Evolutionary conservation across 2,797 vertebrate genomes (phyloP), one percentile per base, ranked within the genome.

Genomic region (Neoniphon sammara): DNA sequence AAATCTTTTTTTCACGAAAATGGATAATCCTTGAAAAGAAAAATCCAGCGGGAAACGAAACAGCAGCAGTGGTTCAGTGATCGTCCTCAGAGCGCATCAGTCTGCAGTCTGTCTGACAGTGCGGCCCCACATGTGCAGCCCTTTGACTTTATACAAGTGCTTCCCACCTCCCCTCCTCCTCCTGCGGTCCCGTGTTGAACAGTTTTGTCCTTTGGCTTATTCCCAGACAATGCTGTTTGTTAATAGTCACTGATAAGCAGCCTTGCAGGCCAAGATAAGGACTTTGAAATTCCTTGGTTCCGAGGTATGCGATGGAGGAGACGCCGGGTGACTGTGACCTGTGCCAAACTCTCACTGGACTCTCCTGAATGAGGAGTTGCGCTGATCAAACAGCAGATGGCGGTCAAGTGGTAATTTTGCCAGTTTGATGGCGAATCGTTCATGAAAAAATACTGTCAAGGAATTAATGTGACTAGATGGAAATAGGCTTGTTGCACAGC

Each of bases 191-290:
- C 81, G 86, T 90, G 94, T 95, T 46, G 94, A 95, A 93, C 94
- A 93, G 90, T 90, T 81, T 83, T 91, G 78, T 92, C 93, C 90
- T 86, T 92, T 91, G 90, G 92, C 92, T 93, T 90, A 91, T 89
- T 91, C 92, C 84, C 81, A 95, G 91, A 95, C 95, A 95, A 91
- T 95, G 93, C 88, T 95, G 93, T 96, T 94, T 94, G 93, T 93
- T 91, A 93, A 95, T 91, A 92, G 93, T 93, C 92, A 93, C 94
- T 92, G 91, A 92, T 91, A 92, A 93, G 94, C 92, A 94, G 94
- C 44, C 91, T 93, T 93, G 94, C 93, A 87, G 92, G 75, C 84
- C 83, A 82, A 94, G 95, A 94, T 94, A 96, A 94, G 94, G 91
- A 91, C 75, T 83, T 93, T 89, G 93, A 93, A 94, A 92, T 92